Evolutionary conservation across 2,113 vertebrate species (phyloP).

Genomic region (Anoura caudifer): DNA sequence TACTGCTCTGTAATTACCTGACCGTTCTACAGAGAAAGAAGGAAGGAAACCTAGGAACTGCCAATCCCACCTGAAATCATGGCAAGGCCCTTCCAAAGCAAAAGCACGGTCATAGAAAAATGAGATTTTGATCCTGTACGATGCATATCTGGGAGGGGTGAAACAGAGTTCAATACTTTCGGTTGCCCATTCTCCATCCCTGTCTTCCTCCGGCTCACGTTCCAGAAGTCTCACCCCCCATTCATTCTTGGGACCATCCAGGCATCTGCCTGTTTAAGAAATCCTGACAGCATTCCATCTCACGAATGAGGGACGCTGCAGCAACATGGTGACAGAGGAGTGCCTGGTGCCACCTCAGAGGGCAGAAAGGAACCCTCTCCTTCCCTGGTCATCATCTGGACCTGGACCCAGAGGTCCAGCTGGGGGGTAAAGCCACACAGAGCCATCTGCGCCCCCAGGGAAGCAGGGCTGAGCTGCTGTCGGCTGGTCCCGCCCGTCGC

Average conservation of each 20-base stretch:
- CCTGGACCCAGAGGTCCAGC: neutral
- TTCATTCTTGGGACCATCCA: neutral
- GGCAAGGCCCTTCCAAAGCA: neutral
- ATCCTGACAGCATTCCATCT: neutral
- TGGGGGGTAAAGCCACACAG: neutral
- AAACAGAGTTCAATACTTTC: neutral
- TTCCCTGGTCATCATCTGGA: neutral
- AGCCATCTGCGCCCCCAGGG: neutral
- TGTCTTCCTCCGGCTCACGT: neutral
- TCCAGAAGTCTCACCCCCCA: neutral
- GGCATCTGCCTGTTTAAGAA: neutral
- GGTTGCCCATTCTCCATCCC: neutral
- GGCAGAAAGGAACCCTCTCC: neutral
- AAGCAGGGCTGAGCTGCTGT: neutral
- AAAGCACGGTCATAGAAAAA: neutral
- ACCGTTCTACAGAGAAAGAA: neutral
- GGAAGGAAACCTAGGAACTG: neutral
- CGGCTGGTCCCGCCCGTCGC: neutral
- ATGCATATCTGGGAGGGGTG: neutral
- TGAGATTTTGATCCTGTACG: neutral
- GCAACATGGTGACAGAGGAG: neutral
- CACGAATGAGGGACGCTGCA: neutral
- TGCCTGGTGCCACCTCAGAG: neutral
- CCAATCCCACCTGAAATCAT: constrained; percentile 1
- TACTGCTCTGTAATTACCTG: neutral